Base-by-base conservation (phyloP, 1,140 invertebrate species). In the Diachasma alloeum region DNA sequence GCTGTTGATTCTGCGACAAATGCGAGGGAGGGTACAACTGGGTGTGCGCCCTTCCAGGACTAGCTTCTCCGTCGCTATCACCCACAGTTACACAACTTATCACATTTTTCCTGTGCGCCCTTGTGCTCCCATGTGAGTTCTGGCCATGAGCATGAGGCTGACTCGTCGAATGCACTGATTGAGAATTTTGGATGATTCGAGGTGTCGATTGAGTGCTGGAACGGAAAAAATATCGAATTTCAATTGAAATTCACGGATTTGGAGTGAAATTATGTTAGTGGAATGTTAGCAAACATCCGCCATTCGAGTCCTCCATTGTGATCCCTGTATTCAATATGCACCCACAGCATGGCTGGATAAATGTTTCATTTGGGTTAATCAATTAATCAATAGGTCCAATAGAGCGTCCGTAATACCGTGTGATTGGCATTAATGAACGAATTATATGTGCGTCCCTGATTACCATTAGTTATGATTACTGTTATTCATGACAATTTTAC, bases 81-180 rank as follows among this genome's bases (percentile, higher is more conserved):
- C 90, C 92, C 26, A 96, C 94, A 46, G 94, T 95, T n/a, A 96
- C 94, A 87, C 95, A 96, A 71, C 94, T 95, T 78, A 95, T 94
- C 37, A 95, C 93, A 89, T 95, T 94, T 84, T 94, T 93, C 72
- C 93, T 88, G 70, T 91, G 88, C 15, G 83, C 67, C 22, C 79
- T 78, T 82, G 81, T 22, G 83, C 84, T 24, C 67, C 80, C 82
- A 48, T 85, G 86, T 26, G 81, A 78, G 24, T 72, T 80, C 26
- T 71, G 80, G 69, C 81, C 78, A 26, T 83, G 87, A 22, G 72
- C 82, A 71, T 84, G 83, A 9, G 80, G 81, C 42, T 86, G 86
- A 67, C 71, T 67, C n/a, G 53, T 84, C 66, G 76, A 81, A 71
- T 87, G 82, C n/a, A 81, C 80, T 11, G 83, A 80, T 17, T 83